Conservation (phyloP, 1,140 invertebrate species). For the Adoxophyes honmai region DNA sequence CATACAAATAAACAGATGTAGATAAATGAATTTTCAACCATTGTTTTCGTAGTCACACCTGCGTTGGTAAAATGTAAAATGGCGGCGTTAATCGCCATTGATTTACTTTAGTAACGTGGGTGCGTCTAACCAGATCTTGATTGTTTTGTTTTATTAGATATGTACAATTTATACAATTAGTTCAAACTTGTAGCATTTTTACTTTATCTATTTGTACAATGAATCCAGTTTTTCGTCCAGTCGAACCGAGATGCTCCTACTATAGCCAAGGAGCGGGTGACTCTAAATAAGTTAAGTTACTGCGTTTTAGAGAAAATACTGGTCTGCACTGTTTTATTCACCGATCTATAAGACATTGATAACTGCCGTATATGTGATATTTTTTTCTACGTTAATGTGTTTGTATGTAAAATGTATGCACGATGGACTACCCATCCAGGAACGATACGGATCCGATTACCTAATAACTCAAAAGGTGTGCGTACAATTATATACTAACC, state of each 20-base stretch:
- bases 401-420: background rate
- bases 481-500: too few species aligned
- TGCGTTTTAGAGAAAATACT: slow-evolving; percentile 6
- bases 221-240: slow-evolving; percentile 11
- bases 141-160: slow-evolving; percentile 11
- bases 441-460: too few species aligned
- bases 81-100: background rate
- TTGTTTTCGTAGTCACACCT: slow-evolving; percentile 45
- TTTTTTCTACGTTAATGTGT: slow-evolving; percentile 4
- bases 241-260: background rate
- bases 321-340: background rate
- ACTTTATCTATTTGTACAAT: slow-evolving; percentile 6
- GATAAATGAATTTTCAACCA: slow-evolving; percentile 68
- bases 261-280: background rate
- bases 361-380: slow-evolving; percentile 61
- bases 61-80: background rate
- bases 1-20: slow-evolving; percentile 75
- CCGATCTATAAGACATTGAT: slow-evolving; percentile 19
- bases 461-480: too few species aligned
- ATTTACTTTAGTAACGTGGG: background rate
- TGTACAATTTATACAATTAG: slow-evolving; percentile 17
- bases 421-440: background rate
- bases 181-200: slow-evolving; percentile 16
- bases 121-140: background rate
- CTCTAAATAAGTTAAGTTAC: slow-evolving; percentile 12